A percentile compares a stretch with the other conserved stretches of the same genome.
Conservation (phyloP, 2,888 invertebrate species). For the Furcula furcula region DNA sequence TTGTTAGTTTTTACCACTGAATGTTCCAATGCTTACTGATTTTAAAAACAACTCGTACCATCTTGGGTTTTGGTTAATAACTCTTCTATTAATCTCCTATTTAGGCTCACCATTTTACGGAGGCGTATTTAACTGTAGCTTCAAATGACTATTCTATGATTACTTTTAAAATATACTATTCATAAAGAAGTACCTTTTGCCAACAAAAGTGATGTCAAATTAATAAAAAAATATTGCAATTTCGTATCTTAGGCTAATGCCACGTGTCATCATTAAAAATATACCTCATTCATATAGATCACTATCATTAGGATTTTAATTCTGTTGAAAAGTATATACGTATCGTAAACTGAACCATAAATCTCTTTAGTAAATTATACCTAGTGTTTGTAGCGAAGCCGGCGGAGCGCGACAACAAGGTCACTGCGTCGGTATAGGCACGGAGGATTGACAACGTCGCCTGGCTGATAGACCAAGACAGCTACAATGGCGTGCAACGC, state of each 20-base stretch:
- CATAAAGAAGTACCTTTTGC: no score
- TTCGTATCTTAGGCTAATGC: conserved; percentile 1
- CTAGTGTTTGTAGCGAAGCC: conserved; percentile 43
- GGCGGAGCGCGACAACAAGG: conserved; percentile 66
- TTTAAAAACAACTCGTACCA: no score
- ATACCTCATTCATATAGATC: conserved; percentile 16
- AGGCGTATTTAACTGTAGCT: no score
- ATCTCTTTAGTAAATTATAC: conserved; percentile 50
- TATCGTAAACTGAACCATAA: conserved; percentile 41
- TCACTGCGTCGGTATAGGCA: conserved; percentile 52
- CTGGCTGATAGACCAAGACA: conserved; percentile 38
- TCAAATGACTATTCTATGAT: no score
- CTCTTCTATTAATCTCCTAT: no score
- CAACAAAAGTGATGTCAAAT: no score
- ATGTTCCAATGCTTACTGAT: no score
- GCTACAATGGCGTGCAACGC: conserved; percentile 8
- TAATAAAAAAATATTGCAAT: no score
- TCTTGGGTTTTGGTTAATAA: no score
- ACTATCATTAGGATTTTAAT: conserved; percentile 20
- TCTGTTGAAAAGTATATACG: conserved; percentile 25
- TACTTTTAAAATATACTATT: no score
- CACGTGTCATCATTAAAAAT: conserved; percentile 5
- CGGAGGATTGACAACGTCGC: conserved; percentile 66
- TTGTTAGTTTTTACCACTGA: no score
- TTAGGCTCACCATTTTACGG: no score